Conservation (phyloP, 2,888 invertebrate genomes). For the Pilophorus perplexus region DNA sequence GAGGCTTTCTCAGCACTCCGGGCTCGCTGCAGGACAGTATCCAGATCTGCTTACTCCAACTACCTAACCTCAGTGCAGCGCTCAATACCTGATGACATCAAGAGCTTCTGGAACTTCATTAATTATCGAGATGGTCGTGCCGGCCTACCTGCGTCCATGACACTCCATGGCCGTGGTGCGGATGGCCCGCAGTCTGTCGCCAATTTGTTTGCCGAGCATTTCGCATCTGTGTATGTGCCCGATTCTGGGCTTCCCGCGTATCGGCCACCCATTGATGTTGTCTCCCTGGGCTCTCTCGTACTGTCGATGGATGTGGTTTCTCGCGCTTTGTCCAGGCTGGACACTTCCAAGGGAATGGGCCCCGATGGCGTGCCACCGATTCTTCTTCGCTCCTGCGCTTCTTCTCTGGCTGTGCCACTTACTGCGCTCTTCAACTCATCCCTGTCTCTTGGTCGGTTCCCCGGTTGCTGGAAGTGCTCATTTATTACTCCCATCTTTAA, state of each 20-base stretch:
- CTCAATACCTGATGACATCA: neutral
- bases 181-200: neutral
- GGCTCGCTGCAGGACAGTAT: neutral
- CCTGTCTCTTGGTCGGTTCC: no score
- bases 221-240: neutral
- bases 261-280: neutral
- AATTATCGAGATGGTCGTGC: neutral
- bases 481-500: neutral
- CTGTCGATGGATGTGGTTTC: neutral
- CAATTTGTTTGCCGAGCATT: constrained; percentile 1
- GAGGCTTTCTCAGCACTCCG: neutral
- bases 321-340: neutral
- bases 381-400: constrained; percentile 23
- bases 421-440: no score
- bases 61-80: neutral
- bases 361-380: constrained; percentile 8
- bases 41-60: neutral
- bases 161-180: neutral
- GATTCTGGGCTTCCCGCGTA: neutral
- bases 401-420: neutral
- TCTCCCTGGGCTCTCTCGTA: neutral
- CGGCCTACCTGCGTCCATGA: neutral
- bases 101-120: constrained; percentile 12
- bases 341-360: constrained; percentile 9
- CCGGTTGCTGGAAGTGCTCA: no score